phyloP scores from a whole-genome alignment of 2,888 invertebrate species.

The Plutella xylostella region DNA sequence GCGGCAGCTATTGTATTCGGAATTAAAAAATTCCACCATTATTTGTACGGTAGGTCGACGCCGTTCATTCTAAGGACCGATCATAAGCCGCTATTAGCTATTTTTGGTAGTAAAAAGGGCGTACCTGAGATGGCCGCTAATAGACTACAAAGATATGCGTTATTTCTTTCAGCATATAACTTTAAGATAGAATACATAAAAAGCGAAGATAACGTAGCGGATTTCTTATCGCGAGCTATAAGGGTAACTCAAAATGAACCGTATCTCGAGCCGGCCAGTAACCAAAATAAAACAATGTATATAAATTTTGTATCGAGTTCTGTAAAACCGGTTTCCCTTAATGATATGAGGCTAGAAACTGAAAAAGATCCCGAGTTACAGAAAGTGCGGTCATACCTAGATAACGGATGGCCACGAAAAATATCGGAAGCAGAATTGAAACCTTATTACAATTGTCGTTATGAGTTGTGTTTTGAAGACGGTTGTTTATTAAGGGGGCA shows the following conservation, averaged over 20 bases:
- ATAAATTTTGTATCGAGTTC: not conserved
- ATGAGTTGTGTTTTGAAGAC: slow-evolving; percentile 1
- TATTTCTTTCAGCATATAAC: slow-evolving; percentile 5
- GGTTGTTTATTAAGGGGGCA: slow-evolving; percentile 12
- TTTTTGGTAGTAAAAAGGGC: slow-evolving; percentile 4
- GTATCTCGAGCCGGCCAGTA: not conserved
- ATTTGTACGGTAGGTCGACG: not conserved
- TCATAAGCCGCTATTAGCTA: slow-evolving; percentile 3
- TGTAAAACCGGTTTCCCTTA: not conserved
- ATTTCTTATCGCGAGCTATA: slow-evolving; percentile 2
- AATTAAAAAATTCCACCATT: slow-evolving; percentile 2
- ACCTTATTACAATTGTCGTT: slow-evolving; percentile 5
- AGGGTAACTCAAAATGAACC: not conserved
- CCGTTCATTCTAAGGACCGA: slow-evolving; percentile 1
- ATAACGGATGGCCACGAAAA: slow-evolving; percentile 5
- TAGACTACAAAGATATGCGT: slow-evolving; percentile 2
- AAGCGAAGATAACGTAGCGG: slow-evolving; percentile 7
- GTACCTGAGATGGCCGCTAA: slow-evolving; percentile 5
- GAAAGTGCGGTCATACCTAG: not conserved
- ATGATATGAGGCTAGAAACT: not conserved
- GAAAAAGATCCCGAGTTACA: not conserved
- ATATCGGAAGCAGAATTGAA: not conserved
- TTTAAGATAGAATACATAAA: slow-evolving; percentile 5
- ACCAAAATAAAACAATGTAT: not conserved
- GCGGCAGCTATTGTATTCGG: not conserved